Base-by-base conservation (phyloP, 2,797 vertebrate genomes). In the Darevskia nairensis region DNA sequence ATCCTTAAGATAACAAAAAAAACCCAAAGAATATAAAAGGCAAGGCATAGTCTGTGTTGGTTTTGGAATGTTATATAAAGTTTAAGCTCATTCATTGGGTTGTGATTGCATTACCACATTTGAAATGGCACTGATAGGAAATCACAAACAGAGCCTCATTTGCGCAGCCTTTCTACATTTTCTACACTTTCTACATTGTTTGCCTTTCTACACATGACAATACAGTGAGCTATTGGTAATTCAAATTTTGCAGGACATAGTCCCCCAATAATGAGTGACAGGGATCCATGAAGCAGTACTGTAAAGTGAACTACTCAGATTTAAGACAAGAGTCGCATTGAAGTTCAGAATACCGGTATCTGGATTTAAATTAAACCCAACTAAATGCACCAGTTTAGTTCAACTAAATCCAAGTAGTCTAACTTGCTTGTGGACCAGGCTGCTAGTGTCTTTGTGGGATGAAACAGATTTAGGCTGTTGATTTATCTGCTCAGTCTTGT, bases 111-210 rank as follows among this genome's bases (percentile, higher is more conserved):
- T 88, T 89, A 87, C 85, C 83, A 93, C 61, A 89, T 92, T 90
- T 92, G 86, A 94, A 93, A 87, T 77, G 86, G 25, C 27, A 35
- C 64, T 69, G 86, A 91, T 41, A 91, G 88, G 88, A 95, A 93
- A 91, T 87, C 81, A 89, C 64, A 88, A 91, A 88, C 0, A 0
- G 21, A 83, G 79, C 3, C 85, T 91, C 78, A 86, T 90, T 93
- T 89, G 90, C 82, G 11, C 88, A 90, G 86, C n/a, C n/a, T n/a
- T n/a, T n/a, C n/a, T n/a, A n/a, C n/a, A n/a, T n/a, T n/a, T n/a
- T n/a, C n/a, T n/a, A n/a, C n/a, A n/a, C n/a, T n/a, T n/a, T n/a
- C n/a, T n/a, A n/a, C n/a, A 35, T 59, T 88, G 15, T 86, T 61
- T 86, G 87, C 88, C 77, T 59, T 90, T 76, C 76, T 79, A 59